Base-by-base conservation (phyloP, 2,113 vertebrate genomes). In the Sinosuthora webbiana region DNA sequence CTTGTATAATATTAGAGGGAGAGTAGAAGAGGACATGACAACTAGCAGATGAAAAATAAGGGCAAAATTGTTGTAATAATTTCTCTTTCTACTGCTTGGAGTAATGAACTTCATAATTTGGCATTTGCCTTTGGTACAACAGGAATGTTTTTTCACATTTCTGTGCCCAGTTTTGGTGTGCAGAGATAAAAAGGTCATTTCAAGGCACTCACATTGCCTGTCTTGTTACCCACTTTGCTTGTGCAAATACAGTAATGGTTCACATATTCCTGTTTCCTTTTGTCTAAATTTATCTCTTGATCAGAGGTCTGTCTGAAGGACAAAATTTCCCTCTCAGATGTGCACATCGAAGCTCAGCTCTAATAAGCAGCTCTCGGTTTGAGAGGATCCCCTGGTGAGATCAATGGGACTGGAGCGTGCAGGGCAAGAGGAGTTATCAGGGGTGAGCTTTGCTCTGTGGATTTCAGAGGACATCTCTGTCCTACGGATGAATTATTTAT, bases 281-380 rank as follows among this genome's bases (percentile, higher is more conserved):
- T 67, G 56, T 53, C 47, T 67, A 62, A 92, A 83, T 88, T 83
- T 84, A 15, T 56, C 35, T 89, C 84, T 92, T 78, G 83, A 96
- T 89, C 68, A 64, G 44, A 81, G 65, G 39, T 87, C 50, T 59
- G 45, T 81, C n/a, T 56, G 65, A 95, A 91, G 83, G 80, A 90
- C 47, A 91, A 71, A 87, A 56, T 84, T 87, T 85, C 31, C 45
- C 35, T 56, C 47, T 91, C 67, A 92, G 37, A 90, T 84, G 35
- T 91, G 49, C 70, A 67, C 42, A 47, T 21, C 0, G 31, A 59
- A 78, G 68, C 60, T 81, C 41, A 65, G 19, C 76, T 94, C 47
- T 92, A 86, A 94, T 81, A 81, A 89, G 77, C 56, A 83, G 39
- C 80, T 93, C 80, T 94, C 64, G 5, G 52, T 95, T 88, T 90